Evolutionary conservation across 2,888 invertebrate species (phyloP), one percentile per base, ranked within the genome.

Genomic region (Polymixis flavicincta): DNA sequence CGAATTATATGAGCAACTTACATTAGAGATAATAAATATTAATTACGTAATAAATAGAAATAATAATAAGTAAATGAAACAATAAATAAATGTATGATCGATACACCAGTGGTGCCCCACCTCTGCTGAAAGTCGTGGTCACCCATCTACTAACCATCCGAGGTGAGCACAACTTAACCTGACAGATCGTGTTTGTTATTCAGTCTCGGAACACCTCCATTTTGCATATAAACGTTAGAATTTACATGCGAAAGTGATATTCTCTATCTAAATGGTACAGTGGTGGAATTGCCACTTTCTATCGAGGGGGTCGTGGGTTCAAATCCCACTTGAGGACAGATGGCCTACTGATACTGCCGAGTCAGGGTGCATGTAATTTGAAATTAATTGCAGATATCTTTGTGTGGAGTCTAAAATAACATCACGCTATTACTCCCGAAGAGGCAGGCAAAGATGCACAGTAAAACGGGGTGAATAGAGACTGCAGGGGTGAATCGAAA

Each of bases 301-400:
- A 72, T 50, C 19, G 68, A 42, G 9, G 42, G 71, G 83, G 83
- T 83, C 80, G 83, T 8, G 78, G 37, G 80, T 71, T 80, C 80
- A 80, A 79, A 55, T 63, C 48, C 52, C 64, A 64, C 22, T 28
- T 59, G 55, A 54, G 42, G 66, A 71, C 61, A 28, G 52, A 63
- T 67, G 71, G 37, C 57, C 57, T 54, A 63, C 25, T 52, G 55
- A 82, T 82, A 66, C 7, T 60, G 67, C n/a, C 9, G 42, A 68
- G 69, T 77, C 64, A 55, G 64, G 54, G 37, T 55, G 63, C 61
- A 22, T 76, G 17, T 37, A 25, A 61, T 54, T 61, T 72, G 6
- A 17, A 42, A 79, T 60, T 19, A 17, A 37, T 37, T n/a, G 42
- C 52, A n/a, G 19, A 69, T 2, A 13, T n/a, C 9, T 19, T 28